These are phyloP conservation scores for Agelastica alni DNA, from an alignment of 2,888 invertebrate genomes.

Conservation along the genomic window DNA sequence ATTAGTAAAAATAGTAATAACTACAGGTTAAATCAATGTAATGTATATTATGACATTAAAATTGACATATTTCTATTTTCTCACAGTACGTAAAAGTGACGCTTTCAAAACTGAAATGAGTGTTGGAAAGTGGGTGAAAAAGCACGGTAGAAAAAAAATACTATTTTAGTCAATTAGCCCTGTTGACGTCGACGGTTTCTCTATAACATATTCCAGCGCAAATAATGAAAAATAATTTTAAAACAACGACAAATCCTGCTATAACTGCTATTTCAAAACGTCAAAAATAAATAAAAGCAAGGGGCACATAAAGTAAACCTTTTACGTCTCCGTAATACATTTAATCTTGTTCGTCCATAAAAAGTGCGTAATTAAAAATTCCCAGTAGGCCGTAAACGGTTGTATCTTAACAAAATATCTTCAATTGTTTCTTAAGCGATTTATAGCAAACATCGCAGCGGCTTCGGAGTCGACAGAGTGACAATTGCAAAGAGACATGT, in stretches of 20 bases:
- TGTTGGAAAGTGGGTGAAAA: too few relatives aligned
- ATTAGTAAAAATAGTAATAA: too few relatives aligned
- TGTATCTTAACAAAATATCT: slow-evolving; percentile 46
- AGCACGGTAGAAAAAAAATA: too few relatives aligned
- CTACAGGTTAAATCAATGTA: too few relatives aligned
- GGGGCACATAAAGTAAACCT: slow-evolving; percentile 29
- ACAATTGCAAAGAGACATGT: slow-evolving; percentile 50
- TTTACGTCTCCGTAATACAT: slow-evolving; percentile 28
- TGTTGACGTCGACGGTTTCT: too few relatives aligned
- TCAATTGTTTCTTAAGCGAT: slow-evolving; percentile 45
- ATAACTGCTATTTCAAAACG: slow-evolving; percentile 16
- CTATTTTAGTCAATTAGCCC: too few relatives aligned
- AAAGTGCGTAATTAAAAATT: slow-evolving; percentile 45
- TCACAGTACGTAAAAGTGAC: too few relatives aligned
- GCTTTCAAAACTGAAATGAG: too few relatives aligned
- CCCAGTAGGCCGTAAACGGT: slow-evolving; percentile 43
- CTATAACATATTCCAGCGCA: too few relatives aligned
- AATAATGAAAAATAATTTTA: too few relatives aligned
- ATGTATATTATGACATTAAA: too few relatives aligned
- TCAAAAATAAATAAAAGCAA: slow-evolving; percentile 32
- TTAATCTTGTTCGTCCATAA: slow-evolving; percentile 32
- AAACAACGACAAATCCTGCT: background rate
- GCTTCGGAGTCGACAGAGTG: slow-evolving; percentile 41
- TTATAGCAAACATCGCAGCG: slow-evolving; percentile 42
- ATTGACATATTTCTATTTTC: too few relatives aligned